Conservation (phyloP, 2,113 vertebrate species). For the Grallaria varia region DNA sequence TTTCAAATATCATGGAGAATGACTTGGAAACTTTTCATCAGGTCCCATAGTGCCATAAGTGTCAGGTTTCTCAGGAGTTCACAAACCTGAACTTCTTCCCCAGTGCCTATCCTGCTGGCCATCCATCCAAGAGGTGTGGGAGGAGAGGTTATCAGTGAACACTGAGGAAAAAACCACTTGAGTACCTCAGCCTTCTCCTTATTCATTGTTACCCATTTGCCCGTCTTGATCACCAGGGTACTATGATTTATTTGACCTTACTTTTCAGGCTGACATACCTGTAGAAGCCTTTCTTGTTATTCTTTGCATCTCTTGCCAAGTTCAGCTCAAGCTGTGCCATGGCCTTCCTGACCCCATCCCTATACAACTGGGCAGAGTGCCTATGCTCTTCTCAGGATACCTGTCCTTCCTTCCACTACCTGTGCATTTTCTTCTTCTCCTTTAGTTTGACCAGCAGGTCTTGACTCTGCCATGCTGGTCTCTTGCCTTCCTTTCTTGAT, state of each 20-base stretch:
- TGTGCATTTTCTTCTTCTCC: not conserved
- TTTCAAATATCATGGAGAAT: not conserved
- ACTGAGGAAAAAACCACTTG: not conserved
- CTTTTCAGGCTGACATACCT: not conserved
- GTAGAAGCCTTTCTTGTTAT: not conserved
- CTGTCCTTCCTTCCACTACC: not conserved
- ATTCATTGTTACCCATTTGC: not conserved
- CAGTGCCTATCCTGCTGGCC: not conserved
- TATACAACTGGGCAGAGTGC: not conserved
- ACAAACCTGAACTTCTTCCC: not conserved
- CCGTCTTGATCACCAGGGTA: not conserved
- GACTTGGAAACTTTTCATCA: not conserved
- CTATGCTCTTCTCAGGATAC: not conserved
- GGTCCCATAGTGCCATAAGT: too few species aligned
- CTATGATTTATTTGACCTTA: not conserved
- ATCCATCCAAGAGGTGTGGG: not conserved
- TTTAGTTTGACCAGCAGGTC: not conserved
- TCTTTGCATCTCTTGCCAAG: not conserved
- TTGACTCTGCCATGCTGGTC: not conserved
- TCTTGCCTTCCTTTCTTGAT: not conserved
- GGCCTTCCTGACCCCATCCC: not conserved
- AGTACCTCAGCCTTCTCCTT: not conserved
- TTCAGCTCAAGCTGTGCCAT: not conserved
- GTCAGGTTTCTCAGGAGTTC: not conserved
- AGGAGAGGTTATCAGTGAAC: not conserved